These are phyloP conservation scores for Brachionus koreanus DNA, from an alignment of 1,140 invertebrate species.

Conservation along the genomic window DNA sequence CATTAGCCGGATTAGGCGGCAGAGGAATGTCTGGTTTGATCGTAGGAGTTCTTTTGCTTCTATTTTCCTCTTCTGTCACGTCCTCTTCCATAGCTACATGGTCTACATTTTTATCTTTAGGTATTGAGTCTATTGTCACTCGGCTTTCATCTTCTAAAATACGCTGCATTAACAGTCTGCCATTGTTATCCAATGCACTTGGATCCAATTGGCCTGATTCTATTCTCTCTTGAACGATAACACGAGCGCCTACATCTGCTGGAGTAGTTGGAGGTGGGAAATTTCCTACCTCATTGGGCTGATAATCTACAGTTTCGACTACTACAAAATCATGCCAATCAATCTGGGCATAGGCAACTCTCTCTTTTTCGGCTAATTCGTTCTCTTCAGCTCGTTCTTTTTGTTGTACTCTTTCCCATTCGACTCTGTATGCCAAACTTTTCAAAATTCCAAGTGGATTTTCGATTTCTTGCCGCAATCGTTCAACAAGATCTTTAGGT, in stretches of 20 bases:
- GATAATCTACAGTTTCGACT: slow-evolving; percentile 98
- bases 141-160: slow-evolving; percentile 40
- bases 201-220: slow-evolving; percentile 5
- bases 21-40: slow-evolving; percentile 62
- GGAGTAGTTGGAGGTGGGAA: slow-evolving; percentile 81
- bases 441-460: slow-evolving; percentile 74
- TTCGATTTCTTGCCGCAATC: slow-evolving; percentile 73
- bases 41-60: slow-evolving; percentile 45
- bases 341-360: slow-evolving; percentile 89
- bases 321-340: slow-evolving; percentile 99
- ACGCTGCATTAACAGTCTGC: slow-evolving; percentile 8
- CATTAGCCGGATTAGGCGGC: slow-evolving; percentile 70
- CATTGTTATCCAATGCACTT: slow-evolving; percentile 20
- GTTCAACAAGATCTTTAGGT: slow-evolving; percentile 79
- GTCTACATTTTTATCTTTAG: slow-evolving; percentile 26
- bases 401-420: slow-evolving; percentile 92
- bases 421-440: slow-evolving; percentile 85
- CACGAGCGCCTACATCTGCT: slow-evolving; percentile 87
- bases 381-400: slow-evolving; percentile 84
- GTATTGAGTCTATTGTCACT: neutral
- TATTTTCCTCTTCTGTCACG: slow-evolving; percentile 63
- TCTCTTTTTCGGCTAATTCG: slow-evolving; percentile 86
- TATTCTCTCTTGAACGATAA: slow-evolving; percentile 72
- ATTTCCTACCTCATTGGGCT: slow-evolving; percentile 87
- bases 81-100: slow-evolving; percentile 52